Evolutionary conservation across 2,888 invertebrate species (phyloP).

Genomic region (Aspidiotus rigidus): DNA sequence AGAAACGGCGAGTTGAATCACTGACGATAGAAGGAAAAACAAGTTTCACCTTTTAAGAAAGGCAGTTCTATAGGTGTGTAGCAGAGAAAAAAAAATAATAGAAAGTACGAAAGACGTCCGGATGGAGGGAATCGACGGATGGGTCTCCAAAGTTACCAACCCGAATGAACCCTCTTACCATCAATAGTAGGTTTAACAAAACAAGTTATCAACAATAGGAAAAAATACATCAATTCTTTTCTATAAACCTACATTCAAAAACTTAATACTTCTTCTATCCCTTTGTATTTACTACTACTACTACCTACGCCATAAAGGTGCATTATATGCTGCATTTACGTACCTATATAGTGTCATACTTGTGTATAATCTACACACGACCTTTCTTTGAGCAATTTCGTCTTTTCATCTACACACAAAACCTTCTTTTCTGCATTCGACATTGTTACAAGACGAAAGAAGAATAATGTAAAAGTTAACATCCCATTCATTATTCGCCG

Average conservation of each 20-base stretch:
- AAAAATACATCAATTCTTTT: constrained; percentile 15
- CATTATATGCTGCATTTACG: too few species aligned
- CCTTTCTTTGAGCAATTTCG: background rate
- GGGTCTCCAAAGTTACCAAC: background rate
- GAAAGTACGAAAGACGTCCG: too few species aligned
- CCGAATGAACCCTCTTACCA: constrained; percentile 31
- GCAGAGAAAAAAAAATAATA: too few species aligned
- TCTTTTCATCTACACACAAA: background rate
- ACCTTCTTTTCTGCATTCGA: constrained; percentile 32
- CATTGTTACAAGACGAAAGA: constrained; percentile 11
- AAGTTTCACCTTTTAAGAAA: too few species aligned
- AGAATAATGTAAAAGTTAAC: constrained; percentile 32
- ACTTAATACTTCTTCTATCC: constrained; percentile 21
- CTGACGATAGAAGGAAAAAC: too few species aligned
- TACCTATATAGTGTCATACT: too few species aligned
- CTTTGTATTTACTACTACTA: too few species aligned
- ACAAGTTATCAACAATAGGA: constrained; percentile 31
- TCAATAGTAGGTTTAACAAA: constrained; percentile 27
- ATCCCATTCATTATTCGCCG: constrained; percentile 33
- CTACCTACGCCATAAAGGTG: too few species aligned
- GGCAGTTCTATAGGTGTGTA: too few species aligned
- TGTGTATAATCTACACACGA: too few species aligned
- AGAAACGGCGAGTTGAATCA: too few species aligned
- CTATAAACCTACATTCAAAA: constrained; percentile 33
- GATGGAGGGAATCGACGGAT: too few species aligned